These are phyloP conservation scores for Bubo blakistoni DNA, from an alignment of 2,113 vertebrate genomes.

Conservation along the genomic window DNA sequence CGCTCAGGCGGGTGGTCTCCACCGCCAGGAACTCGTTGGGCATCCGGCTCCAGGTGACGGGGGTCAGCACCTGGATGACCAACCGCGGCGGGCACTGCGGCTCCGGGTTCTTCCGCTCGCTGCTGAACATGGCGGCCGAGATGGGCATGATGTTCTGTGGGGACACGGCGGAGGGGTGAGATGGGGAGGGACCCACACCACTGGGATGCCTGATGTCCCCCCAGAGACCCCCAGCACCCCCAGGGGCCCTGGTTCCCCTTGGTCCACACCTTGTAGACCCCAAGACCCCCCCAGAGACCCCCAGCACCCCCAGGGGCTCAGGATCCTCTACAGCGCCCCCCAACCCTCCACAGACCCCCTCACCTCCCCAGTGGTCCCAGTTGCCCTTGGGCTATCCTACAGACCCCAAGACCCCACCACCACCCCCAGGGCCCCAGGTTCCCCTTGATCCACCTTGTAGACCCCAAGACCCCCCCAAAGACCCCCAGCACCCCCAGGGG, in stretches of 20 bases:
- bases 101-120: constrained; percentile 86
- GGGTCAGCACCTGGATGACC: constrained; percentile 85
- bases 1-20: constrained; percentile 77
- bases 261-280: no score
- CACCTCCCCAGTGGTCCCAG: no score
- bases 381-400: no score
- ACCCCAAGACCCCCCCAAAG: neutral
- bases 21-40: constrained; percentile 85
- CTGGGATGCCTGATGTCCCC: neutral
- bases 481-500: neutral
- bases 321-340: no score
- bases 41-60: constrained; percentile 93
- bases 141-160: constrained; percentile 94
- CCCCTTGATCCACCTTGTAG: neutral
- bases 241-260: no score
- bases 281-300: no score
- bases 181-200: fast-evolving
- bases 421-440: no score
- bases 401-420: no score
- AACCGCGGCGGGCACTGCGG: constrained; percentile 90
- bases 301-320: neutral
- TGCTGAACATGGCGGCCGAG: constrained; percentile 94
- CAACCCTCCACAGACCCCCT: no score
- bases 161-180: fast-evolving
- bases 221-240: neutral